Conservation (phyloP, 2,888 invertebrate genomes). For the Maniola hyperantus region DNA sequence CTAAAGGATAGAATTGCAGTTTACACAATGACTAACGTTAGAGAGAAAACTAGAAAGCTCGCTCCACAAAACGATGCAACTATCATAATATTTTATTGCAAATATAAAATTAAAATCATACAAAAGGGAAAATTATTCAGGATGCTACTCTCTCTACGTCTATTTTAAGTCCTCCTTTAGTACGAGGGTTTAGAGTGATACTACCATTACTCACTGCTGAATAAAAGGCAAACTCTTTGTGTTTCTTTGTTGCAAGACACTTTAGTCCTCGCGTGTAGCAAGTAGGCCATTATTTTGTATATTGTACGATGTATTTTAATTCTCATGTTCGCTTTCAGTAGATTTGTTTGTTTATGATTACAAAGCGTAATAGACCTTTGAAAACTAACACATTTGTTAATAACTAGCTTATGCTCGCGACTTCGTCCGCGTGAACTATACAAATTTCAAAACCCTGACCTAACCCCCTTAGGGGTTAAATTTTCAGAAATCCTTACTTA, state of each 20-base stretch:
- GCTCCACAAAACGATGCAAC: constrained; percentile 15
- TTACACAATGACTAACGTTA: constrained; percentile 24
- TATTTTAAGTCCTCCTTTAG: constrained; percentile 32
- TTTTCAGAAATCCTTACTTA: too few species aligned
- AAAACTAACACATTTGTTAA: neutral
- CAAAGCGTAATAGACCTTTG: neutral
- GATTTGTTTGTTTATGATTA: neutral
- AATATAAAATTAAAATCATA: constrained; percentile 26
- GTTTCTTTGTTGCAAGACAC: constrained; percentile 36
- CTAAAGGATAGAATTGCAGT: constrained; percentile 28
- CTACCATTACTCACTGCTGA: constrained; percentile 35
- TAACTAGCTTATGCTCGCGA: too few species aligned
- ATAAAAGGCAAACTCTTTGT: constrained; percentile 40
- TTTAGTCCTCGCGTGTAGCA: constrained; percentile 29
- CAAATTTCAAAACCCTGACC: too few species aligned
- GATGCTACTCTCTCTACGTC: constrained; percentile 28
- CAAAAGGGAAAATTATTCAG: constrained; percentile 28
- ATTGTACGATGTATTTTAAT: constrained; percentile 26
- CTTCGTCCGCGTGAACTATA: too few species aligned
- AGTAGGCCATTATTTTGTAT: constrained; percentile 27
- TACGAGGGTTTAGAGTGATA: constrained; percentile 36
- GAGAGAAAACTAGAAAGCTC: constrained; percentile 19
- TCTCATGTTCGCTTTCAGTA: constrained; percentile 16
- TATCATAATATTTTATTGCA: constrained; percentile 28
- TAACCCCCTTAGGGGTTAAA: too few species aligned